Evolutionary conservation across 2,888 invertebrate genomes (phyloP), one percentile per base, ranked within the genome.

Genomic region (Merodon equestris): DNA sequence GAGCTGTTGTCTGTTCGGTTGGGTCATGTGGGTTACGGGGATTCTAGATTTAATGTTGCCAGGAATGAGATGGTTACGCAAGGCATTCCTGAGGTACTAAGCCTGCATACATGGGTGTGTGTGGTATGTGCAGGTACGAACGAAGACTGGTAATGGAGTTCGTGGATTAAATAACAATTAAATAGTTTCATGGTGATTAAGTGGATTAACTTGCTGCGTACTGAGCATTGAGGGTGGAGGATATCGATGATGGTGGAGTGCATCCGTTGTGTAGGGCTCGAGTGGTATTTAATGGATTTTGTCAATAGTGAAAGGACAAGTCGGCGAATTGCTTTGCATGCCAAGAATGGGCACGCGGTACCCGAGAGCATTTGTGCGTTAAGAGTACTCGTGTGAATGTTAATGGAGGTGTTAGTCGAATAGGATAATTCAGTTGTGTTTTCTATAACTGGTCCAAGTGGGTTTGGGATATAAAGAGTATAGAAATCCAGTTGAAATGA

Each of bases 91-190:
- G 57, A 68, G 61, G 61, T 61, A 36, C 42, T 40, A 38, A 15
- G 19, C 44, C 44, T 57, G 38, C 27, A 27, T 7, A 27, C 27
- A 27, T 27, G 27, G 7, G 27, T 27, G 27, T 27, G 7, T n/a
- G n/a, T n/a, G n/a, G n/a, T n/a, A n/a, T n/a, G n/a, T n/a, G n/a
- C n/a, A n/a, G n/a, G n/a, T n/a, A n/a, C n/a, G n/a, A n/a, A n/a
- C n/a, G 27, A 4, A 47, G 34, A 72, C 45, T 53, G 68, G 73
- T 68, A 79, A 79, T 79, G 77, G 77, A 57, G 17, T 79, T 79
- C 73, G 68, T 79, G 67, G 68, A 73, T 79, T 79, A 73, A 79
- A 79, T 79, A 79, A 73, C 77, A 79, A 79, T 79, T 79, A 68
- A 79, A 73, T 63, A 48, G 77, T 73, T 68, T 68, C 42, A 18